A percentile compares a stretch with the other conserved stretches of the same genome.
phyloP scores from a whole-genome alignment of 2,113 vertebrate species.

The Zonotrichia leucophrys region DNA sequence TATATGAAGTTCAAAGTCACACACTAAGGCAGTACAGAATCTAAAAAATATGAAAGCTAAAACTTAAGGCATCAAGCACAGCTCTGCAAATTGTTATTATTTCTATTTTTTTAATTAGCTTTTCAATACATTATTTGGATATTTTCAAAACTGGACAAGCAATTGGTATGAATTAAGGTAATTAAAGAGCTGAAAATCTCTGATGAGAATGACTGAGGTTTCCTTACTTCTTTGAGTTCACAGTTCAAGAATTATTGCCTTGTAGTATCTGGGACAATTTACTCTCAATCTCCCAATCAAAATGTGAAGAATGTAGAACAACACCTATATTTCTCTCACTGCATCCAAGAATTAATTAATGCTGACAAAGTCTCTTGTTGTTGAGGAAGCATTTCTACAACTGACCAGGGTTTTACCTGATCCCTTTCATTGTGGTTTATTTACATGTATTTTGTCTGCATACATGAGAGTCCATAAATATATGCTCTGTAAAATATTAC shows the following conservation, averaged over 20 bases:
- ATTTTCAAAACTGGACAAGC: not conserved
- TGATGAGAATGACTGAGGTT: not conserved
- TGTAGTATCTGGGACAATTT: not conserved
- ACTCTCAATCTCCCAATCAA: not conserved
- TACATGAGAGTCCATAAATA: not conserved
- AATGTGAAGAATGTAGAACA: not conserved
- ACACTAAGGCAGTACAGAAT: no score
- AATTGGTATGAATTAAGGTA: not conserved
- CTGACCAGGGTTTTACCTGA: not conserved
- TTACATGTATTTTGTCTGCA: not conserved
- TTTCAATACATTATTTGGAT: not conserved
- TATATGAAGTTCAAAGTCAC: no score
- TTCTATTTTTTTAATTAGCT: not conserved
- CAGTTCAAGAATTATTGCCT: not conserved
- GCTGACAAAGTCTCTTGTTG: not conserved
- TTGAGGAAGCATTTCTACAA: not conserved
- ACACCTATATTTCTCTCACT: not conserved
- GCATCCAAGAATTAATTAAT: not conserved
- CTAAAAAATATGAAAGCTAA: no score
- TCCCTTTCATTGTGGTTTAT: not conserved
- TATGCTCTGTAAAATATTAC: not conserved
- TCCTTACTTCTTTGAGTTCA: not conserved
- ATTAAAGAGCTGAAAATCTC: not conserved
- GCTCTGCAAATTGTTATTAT: not conserved
- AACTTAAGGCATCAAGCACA: not conserved